Evolutionary conservation across 2,113 vertebrate species (phyloP), one percentile per base, ranked within the genome.

Genomic region (Thinocorus orbignyianus): DNA sequence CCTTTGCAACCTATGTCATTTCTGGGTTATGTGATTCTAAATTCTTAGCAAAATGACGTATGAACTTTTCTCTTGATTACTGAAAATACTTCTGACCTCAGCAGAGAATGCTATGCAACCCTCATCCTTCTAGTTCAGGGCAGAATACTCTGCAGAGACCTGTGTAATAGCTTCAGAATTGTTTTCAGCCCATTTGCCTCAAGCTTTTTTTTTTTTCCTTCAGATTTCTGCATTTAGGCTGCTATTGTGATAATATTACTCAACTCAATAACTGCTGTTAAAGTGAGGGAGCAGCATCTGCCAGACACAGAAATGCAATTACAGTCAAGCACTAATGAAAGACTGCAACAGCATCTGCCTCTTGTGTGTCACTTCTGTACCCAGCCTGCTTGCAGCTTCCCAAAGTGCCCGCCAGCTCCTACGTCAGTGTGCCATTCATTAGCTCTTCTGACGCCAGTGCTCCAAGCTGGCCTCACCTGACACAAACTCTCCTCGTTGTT

Each of bases 221-320:
- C 41, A 30, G 73, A 78, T 94, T 96, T 96, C 88, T 97, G 15
- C 92, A 65, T 96, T 94, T 86, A 71, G 69, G n/a, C 71, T 79
- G 73, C 86, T 88, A 9, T 94, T 95, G 92, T 74, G 86, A 28
- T 94, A 83, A 68, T 60, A 60, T 86, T 88, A n/a, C 93, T 72
- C 72, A 94, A 91, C 90, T 93, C 90, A 95, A 60, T 90, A 88
- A 91, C 68, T 11, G 5, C 90, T 52, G 74, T 70, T 92, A n/a
- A 88, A 95, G 79, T 55, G 92, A 90, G 82, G 60, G 57, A 95
- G 86, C 82, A 94, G 93, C 94, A 93, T 95, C 93, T 96, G 82
- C 92, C 82, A 94, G 94, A 58, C 94, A 60, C 68, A 96, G 82
- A 93, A 96, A 93, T 39, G 52, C 85, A 94, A 95, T 96, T 96